Evolutionary conservation across 2,888 invertebrate genomes (phyloP), one percentile per base, ranked within the genome.

Genomic region (Rambutsinella grinnellia): DNA sequence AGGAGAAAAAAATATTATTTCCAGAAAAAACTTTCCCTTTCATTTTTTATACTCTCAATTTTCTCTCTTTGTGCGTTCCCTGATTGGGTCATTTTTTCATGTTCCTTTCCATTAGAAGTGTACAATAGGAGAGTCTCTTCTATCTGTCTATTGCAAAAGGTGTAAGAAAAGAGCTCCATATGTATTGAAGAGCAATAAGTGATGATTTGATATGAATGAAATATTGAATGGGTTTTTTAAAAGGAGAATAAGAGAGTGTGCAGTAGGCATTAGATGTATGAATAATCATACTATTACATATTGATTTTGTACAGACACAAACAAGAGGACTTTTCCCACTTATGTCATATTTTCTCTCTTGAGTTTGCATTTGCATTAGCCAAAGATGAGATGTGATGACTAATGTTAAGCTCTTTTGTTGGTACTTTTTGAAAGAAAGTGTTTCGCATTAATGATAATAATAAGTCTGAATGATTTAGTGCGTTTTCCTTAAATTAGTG

Each of bases 1-100:
- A 56, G 28, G 27, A 19, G 46, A 63, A 67, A 66, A 75, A 78
- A 70, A 65, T 62, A 46, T 63, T 61, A 53, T 54, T 67, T 68
- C 56, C 46, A 75, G 71, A 79, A 77, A 74, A 82, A 81, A 79
- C 76, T 79, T 82, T 81, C 80, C 82, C 80, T 77, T 82, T 82
- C 79, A 77, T 78, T 82, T 82, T 79, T 80, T 80, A 80, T 78
- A 79, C 79, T 78, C 80, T 82, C 82, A 80, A 82, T 80, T 82
- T 82, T 80, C 78, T 78, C 75, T 79, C 82, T 80, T 80, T 82
- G 79, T 79, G 72, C 72, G 51, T 62, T 65, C 74, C 69, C 74
- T 79, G 79, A 79, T 79, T 79, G 79, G 79, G 79, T 79, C 79
- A 79, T 79, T 79, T 79, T 79, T 79, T 77, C 68, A 57, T 57